Percentiles rank a stretch among this genome's conserved stretches.
phyloP scores from a whole-genome alignment of 2,888 invertebrate genomes.

The Augochlorella aurata region DNA sequence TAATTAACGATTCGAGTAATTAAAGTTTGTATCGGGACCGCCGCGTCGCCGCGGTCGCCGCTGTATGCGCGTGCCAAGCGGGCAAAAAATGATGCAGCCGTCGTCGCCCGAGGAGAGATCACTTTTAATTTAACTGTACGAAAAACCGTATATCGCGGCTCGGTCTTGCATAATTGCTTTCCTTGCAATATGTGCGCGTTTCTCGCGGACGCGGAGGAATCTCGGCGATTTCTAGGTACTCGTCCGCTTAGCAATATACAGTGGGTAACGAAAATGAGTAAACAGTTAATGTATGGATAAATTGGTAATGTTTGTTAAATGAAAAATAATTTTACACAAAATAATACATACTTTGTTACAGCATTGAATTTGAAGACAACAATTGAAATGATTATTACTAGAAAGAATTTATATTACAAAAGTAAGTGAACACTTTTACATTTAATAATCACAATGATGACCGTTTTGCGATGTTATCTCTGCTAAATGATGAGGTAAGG shows the following conservation, averaged over 20 bases:
- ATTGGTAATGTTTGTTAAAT: too few relatives aligned
- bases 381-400: too few relatives aligned
- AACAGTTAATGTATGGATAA: too few relatives aligned
- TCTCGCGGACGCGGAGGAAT: background rate
- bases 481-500: too few relatives aligned
- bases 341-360: background rate
- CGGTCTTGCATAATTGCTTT: slow-evolving; percentile 21
- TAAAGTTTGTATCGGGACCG: slow-evolving; percentile 42
- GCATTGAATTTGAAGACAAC: too few relatives aligned
- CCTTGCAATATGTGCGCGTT: background rate
- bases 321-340: too few relatives aligned
- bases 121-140: slow-evolving; percentile 42
- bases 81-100: slow-evolving; percentile 32
- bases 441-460: too few relatives aligned
- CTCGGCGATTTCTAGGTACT: slow-evolving; percentile 19
- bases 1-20: slow-evolving; percentile 66
- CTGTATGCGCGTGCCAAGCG: background rate
- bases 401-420: too few relatives aligned
- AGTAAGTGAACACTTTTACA: too few relatives aligned
- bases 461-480: too few relatives aligned
- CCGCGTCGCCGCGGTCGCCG: slow-evolving; percentile 11
- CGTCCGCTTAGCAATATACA: background rate
- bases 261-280: too few relatives aligned
- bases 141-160: slow-evolving; percentile 25
- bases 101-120: slow-evolving; percentile 7